A percentile compares a stretch with the other conserved stretches of the same genome.
Evolutionary conservation across 2,797 vertebrate genomes (phyloP).

Genomic region (Danio jaintianensis): DNA sequence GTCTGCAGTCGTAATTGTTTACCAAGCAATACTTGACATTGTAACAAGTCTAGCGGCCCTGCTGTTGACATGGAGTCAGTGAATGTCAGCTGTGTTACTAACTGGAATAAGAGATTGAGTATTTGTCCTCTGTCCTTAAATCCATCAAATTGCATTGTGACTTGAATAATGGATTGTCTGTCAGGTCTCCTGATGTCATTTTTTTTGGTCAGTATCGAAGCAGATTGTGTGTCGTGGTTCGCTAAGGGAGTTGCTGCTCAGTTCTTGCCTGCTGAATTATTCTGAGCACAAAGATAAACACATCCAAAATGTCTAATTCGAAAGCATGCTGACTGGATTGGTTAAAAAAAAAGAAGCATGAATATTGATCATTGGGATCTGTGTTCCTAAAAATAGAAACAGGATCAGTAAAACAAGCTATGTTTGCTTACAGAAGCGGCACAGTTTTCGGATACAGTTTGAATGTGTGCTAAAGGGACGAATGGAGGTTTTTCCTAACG

Average conservation of each 20-base stretch:
- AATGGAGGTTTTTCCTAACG: neutral
- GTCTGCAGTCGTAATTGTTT: conserved; percentile 1
- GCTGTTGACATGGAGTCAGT: conserved; percentile 25
- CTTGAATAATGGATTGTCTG: conserved; percentile 62
- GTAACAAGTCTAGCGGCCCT: neutral
- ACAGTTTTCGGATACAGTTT: conserved; percentile 24
- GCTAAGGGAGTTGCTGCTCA: conserved; percentile 44
- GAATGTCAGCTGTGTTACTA: conserved; percentile 18
- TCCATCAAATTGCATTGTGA: conserved; percentile 53
- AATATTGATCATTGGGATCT: conserved; percentile 38
- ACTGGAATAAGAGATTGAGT: conserved; percentile 46
- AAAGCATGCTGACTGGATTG: conserved; percentile 35
- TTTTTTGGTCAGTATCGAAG: conserved; percentile 58
- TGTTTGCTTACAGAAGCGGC: neutral
- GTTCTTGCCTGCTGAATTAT: conserved; percentile 50
- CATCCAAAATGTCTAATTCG: conserved; percentile 49
- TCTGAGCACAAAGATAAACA: conserved; percentile 56
- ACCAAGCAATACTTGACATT: conserved; percentile 41
- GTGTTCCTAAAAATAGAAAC: conserved; percentile 37
- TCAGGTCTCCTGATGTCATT: conserved; percentile 60
- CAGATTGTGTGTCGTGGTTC: conserved; percentile 50
- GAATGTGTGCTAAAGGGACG: neutral
- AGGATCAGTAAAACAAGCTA: conserved; percentile 48
- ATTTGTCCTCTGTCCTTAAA: conserved; percentile 45
- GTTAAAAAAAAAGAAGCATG: conserved; percentile 17